phyloP scores from a whole-genome alignment of 1,140 invertebrate genomes.

The Triops longicaudatus region DNA sequence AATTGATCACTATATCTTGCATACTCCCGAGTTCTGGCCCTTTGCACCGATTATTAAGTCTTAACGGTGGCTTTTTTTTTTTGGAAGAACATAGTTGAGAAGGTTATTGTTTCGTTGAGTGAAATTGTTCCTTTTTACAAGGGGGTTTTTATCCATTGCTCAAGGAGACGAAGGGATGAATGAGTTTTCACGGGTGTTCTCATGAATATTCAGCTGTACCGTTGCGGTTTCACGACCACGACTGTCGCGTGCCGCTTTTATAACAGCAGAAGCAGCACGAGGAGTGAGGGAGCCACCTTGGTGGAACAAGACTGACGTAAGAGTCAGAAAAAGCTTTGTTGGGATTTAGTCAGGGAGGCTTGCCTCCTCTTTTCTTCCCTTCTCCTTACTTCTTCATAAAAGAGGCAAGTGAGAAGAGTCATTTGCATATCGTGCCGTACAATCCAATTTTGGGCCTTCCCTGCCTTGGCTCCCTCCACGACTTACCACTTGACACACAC shows the following conservation, averaged over 20 bases:
- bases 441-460: background rate
- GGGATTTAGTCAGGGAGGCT: background rate
- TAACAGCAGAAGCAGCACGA: background rate
- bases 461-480: background rate
- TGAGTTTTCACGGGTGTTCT: slow-evolving; percentile 10
- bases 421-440: slow-evolving; percentile 12
- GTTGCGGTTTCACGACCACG: slow-evolving; percentile 10
- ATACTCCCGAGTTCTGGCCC: no score
- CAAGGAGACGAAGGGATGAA: background rate
- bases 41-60: no score
- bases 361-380: background rate
- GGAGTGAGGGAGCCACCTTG: slow-evolving; percentile 2
- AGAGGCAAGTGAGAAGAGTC: slow-evolving; percentile 10
- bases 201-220: slow-evolving; percentile 3
- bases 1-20: no score
- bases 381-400: background rate
- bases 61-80: no score
- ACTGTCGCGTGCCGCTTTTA: slow-evolving; percentile 5
- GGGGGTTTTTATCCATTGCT: background rate
- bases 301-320: background rate
- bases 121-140: background rate
- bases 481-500: background rate
- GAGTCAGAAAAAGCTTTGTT: background rate
- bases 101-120: background rate
- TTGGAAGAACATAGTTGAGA: no score